These are phyloP conservation scores for Philhelius pedissequus DNA, from an alignment of 2,888 invertebrate species.

Conservation along the genomic window DNA sequence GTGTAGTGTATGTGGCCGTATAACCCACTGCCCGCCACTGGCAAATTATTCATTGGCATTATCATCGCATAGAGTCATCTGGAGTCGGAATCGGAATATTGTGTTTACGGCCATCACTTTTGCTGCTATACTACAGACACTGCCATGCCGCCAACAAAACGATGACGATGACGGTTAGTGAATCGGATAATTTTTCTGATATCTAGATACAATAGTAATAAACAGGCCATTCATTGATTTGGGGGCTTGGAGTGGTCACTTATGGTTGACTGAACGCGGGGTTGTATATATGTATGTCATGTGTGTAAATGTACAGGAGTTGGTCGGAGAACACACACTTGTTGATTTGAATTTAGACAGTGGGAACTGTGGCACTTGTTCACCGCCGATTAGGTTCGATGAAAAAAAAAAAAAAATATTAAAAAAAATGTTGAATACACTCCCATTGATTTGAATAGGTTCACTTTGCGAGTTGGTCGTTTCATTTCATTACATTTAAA, in stretches of 20 bases:
- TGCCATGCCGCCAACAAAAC: background rate
- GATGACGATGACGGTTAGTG: slow-evolving; percentile 47
- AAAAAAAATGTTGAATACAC: background rate
- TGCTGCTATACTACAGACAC: background rate
- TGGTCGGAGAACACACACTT: slow-evolving; percentile 50
- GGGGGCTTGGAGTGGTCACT: slow-evolving; percentile 63
- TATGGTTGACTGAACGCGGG: slow-evolving; percentile 59
- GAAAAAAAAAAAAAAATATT: slow-evolving; percentile 26
- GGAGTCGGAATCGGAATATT: slow-evolving; percentile 29
- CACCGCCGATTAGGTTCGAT: slow-evolving; percentile 49
- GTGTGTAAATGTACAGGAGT: background rate
- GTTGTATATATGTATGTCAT: background rate
- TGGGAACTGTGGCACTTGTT: slow-evolving; percentile 61
- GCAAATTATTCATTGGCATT: slow-evolving; percentile 66
- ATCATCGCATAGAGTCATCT: slow-evolving; percentile 54
- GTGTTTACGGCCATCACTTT: slow-evolving; percentile 35
- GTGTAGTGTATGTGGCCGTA: slow-evolving; percentile 43
- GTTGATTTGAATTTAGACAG: slow-evolving; percentile 42
- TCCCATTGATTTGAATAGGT: background rate
- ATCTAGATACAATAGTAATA: slow-evolving; percentile 58
- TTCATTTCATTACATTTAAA: too few species aligned
- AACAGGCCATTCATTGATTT: slow-evolving; percentile 57
- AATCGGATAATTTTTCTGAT: slow-evolving; percentile 67
- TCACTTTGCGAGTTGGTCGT: too few species aligned
- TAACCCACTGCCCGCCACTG: slow-evolving; percentile 60